These are phyloP conservation scores for Cheilosia urbana DNA, from an alignment of 2,888 invertebrate genomes.

Conservation along the genomic window DNA sequence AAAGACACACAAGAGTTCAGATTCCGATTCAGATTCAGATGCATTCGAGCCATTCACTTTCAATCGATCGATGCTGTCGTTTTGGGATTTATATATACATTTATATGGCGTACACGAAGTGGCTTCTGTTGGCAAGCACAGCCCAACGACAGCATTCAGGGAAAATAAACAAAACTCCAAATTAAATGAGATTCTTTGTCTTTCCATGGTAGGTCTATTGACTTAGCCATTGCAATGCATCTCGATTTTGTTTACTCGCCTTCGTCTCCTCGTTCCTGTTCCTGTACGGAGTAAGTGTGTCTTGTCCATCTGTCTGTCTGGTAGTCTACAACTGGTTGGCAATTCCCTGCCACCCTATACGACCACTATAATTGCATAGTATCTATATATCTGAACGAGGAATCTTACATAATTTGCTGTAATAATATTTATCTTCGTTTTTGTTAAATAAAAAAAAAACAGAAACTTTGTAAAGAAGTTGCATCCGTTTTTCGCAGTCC, in stretches of 20 bases:
- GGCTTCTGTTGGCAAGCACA: slow-evolving; percentile 49
- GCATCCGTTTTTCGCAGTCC: slow-evolving; percentile 53
- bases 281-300: not conserved
- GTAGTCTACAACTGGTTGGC: slow-evolving; percentile 33
- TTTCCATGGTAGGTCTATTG: slow-evolving; percentile 58
- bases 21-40: slow-evolving; percentile 31
- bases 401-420: slow-evolving; percentile 73
- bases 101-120: slow-evolving; percentile 35
- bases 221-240: slow-evolving; percentile 53
- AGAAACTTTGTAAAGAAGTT: slow-evolving; percentile 33
- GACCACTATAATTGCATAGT: slow-evolving; percentile 12
- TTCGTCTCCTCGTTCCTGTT: not conserved
- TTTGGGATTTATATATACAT: slow-evolving; percentile 58
- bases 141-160: slow-evolving; percentile 21
- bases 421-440: slow-evolving; percentile 60
- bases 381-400: slow-evolving; percentile 49
- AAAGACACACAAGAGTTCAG: slow-evolving; percentile 54
- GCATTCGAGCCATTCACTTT: slow-evolving; percentile 70
- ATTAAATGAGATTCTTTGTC: slow-evolving; percentile 74
- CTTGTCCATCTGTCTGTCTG: slow-evolving; percentile 58
- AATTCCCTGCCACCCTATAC: slow-evolving; percentile 9
- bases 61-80: slow-evolving; percentile 63
- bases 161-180: slow-evolving; percentile 67
- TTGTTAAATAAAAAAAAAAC: not conserved
- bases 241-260: slow-evolving; percentile 57